A percentile compares a stretch with the other conserved stretches of the same genome.
Conservation (phyloP, 2,113 vertebrate genomes). For the Muntiacus reevesi region DNA sequence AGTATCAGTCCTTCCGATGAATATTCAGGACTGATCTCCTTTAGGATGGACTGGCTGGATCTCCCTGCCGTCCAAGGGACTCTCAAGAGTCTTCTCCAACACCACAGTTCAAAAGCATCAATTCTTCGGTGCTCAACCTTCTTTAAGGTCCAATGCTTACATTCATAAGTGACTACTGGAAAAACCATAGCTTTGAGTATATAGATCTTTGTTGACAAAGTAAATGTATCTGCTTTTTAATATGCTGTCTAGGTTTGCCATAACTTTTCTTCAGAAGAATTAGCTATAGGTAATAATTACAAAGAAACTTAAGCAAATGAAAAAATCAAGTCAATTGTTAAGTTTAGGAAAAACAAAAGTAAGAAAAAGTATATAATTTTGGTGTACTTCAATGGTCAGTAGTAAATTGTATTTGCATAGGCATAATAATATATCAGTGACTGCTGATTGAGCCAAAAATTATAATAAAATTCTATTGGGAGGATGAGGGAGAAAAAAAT, state of each 20-base stretch:
- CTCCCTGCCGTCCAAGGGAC: neutral
- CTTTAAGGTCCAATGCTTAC: neutral
- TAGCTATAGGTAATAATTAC: neutral
- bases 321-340: neutral
- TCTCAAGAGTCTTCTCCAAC: neutral
- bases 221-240: neutral
- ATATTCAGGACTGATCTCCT: neutral
- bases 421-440: neutral
- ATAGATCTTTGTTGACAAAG: neutral
- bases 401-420: neutral
- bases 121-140: neutral
- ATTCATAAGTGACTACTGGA: neutral
- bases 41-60: neutral
- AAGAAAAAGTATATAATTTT: neutral
- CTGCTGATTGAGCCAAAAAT: neutral
- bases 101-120: neutral
- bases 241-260: neutral
- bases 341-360: neutral
- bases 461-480: neutral
- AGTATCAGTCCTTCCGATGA: neutral
- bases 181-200: neutral
- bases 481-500: neutral
- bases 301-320: neutral
- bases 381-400: neutral
- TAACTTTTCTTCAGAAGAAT: neutral